Base-by-base conservation (phyloP, 2,888 invertebrate genomes). In the Synergus laeviventris region DNA sequence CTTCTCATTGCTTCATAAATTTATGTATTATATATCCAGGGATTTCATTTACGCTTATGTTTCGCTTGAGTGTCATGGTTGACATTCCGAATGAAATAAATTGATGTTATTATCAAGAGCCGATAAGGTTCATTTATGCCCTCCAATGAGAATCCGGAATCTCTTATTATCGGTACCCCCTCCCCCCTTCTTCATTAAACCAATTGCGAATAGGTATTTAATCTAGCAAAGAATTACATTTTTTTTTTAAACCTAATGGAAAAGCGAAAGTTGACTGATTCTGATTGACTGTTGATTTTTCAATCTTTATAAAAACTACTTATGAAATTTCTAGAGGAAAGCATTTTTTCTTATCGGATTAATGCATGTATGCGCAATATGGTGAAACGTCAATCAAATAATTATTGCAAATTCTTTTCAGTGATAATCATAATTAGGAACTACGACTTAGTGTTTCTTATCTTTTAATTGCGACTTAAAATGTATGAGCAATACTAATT, bases 391-490 rank as follows among this genome's bases (percentile, higher is more conserved):
- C 49, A 70, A 70, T 49, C 70, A 70, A 36, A 49, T 70, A 45
- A 54, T 49, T 59, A 59, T 59, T 59, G 24, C 11, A 24, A 59
- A 12, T 59, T 24, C 24, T 59, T 59, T 59, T 14, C 12, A 24
- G 7, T 54, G 54, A 18, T 54, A 54, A 18, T 18, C 18, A 8
- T 54, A 18, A 54, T 54, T 54, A 2, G 18, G 54, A 54, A 54
- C 9, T 54, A 54, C 54, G 18, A 54, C 54, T 18, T 54, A 54
- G 39, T 0, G 9, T 39, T 70, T 45, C 24, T 45, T 70, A 45
- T 70, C 16, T 31, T 31, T 70, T 49, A 49, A 49, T 70, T 70
- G 70, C 70, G 49, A 49, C n/a, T 70, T 49, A n/a, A 24, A 70
- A n/a, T 70, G 5, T 49, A 45, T 66, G 16, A 45, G 42, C 2